phyloP scores from a whole-genome alignment of 2,797 vertebrate species.

The Sphenodon punctatus region DNA sequence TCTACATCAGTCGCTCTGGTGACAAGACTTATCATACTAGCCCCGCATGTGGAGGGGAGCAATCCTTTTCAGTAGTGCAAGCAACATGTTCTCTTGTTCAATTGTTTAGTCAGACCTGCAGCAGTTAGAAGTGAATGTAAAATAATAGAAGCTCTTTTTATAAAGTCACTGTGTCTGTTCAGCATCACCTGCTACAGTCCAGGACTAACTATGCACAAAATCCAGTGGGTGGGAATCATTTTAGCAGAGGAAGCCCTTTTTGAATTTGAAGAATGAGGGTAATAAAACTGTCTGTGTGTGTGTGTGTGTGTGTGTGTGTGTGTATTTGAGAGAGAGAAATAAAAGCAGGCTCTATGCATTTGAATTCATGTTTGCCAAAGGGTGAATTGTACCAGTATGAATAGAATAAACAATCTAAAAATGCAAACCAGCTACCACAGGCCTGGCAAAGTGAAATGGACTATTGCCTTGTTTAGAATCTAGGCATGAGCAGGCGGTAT shows the following conservation, averaged over 20 bases:
- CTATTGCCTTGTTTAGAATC: slow-evolving; percentile 17
- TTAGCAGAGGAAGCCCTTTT: slow-evolving; percentile 39
- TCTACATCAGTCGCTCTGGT: background rate
- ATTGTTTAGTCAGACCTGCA: background rate
- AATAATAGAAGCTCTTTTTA: slow-evolving; percentile 1
- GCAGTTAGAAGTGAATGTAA: background rate
- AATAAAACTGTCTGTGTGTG: background rate
- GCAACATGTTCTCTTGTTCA: background rate
- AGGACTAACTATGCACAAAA: slow-evolving; percentile 60
- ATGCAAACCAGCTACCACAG: slow-evolving; percentile 5
- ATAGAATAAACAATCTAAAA: background rate
- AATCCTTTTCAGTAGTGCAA: background rate
- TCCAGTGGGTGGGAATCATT: slow-evolving; percentile 34
- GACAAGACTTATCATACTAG: background rate
- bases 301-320: accelerated
- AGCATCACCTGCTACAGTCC: slow-evolving; percentile 16
- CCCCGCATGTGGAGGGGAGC: background rate
- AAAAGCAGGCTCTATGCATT: slow-evolving; percentile 29
- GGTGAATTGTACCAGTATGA: slow-evolving; percentile 19
- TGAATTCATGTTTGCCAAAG: slow-evolving; percentile 27
- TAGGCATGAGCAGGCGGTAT: background rate
- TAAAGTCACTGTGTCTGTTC: background rate
- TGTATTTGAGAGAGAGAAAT: background rate
- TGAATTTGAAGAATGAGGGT: slow-evolving; percentile 8
- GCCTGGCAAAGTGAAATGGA: background rate